Evolutionary conservation across 2,888 invertebrate genomes (phyloP).

Genomic region (Pammene fasciana): DNA sequence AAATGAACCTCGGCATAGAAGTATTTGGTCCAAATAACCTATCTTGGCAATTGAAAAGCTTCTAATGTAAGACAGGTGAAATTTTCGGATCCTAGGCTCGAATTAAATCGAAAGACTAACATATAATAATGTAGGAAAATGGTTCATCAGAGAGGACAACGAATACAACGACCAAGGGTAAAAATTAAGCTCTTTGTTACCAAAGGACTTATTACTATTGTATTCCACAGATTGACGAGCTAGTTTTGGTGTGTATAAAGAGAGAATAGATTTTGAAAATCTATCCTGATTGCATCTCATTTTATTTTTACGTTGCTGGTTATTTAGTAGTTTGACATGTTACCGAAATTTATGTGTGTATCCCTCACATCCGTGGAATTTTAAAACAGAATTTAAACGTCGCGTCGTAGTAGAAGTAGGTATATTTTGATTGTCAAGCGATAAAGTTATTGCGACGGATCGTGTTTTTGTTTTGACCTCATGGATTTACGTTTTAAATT

Average conservation of each 20-base stretch:
- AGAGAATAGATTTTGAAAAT: not conserved
- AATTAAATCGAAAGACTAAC: too few species aligned
- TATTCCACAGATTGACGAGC: too few species aligned
- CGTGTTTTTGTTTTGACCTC: slow-evolving; percentile 36
- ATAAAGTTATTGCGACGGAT: slow-evolving; percentile 19
- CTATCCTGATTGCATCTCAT: not conserved
- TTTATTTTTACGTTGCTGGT: not conserved
- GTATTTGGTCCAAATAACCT: too few species aligned
- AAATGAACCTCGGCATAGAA: too few species aligned
- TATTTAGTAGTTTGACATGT: not conserved
- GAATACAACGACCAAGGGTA: not conserved
- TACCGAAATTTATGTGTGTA: slow-evolving; percentile 4
- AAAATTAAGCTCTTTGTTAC: not conserved
- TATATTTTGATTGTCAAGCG: slow-evolving; percentile 27
- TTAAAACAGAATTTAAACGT: slow-evolving; percentile 15
- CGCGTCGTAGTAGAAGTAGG: slow-evolving; percentile 11
- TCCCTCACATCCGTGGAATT: slow-evolving; percentile 13
- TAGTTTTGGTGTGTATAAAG: too few species aligned
- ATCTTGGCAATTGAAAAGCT: too few species aligned
- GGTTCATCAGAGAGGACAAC: too few species aligned
- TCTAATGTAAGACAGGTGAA: too few species aligned
- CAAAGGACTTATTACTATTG: too few species aligned
- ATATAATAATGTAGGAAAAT: too few species aligned
- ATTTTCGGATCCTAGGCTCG: too few species aligned
- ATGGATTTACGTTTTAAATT: slow-evolving; percentile 24